Conservation (phyloP, 2,888 invertebrate genomes). For the Vannuccia rotundouncinata region DNA sequence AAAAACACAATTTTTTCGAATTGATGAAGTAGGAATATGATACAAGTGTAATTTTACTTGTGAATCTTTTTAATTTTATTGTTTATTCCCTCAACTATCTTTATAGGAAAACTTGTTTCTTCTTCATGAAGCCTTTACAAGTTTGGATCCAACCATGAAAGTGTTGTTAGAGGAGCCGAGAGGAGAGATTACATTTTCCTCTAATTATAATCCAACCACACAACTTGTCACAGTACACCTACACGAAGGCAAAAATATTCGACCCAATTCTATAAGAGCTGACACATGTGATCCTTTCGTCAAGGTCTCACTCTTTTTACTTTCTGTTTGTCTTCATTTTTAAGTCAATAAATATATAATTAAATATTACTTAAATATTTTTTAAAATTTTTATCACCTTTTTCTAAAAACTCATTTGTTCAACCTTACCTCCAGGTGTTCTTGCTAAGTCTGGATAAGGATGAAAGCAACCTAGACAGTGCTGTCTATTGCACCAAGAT, state of each 20-base stretch:
- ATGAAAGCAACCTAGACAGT: neutral
- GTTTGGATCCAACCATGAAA: conserved; percentile 8
- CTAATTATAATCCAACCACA: neutral
- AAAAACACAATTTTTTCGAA: too few relatives aligned
- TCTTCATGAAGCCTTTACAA: conserved; percentile 5
- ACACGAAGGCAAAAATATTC: neutral
- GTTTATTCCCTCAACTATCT: too few relatives aligned
- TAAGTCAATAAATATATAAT: neutral
- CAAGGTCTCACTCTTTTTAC: neutral
- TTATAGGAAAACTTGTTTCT: neutral
- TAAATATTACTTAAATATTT: neutral
- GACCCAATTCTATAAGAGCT: neutral
- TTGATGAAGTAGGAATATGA: too few relatives aligned
- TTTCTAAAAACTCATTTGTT: neutral
- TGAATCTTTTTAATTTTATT: too few relatives aligned
- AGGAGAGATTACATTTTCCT: neutral
- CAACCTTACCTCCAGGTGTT: neutral
- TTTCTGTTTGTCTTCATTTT: neutral
- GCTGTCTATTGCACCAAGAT: neutral
- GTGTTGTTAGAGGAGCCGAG: neutral
- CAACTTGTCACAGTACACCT: neutral
- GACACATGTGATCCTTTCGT: neutral
- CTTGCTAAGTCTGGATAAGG: neutral
- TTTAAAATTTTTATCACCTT: neutral
- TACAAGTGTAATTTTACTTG: too few relatives aligned